These are phyloP conservation scores for Carduelis carduelis DNA, from an alignment of 2,797 vertebrate genomes.

Conservation along the genomic window DNA sequence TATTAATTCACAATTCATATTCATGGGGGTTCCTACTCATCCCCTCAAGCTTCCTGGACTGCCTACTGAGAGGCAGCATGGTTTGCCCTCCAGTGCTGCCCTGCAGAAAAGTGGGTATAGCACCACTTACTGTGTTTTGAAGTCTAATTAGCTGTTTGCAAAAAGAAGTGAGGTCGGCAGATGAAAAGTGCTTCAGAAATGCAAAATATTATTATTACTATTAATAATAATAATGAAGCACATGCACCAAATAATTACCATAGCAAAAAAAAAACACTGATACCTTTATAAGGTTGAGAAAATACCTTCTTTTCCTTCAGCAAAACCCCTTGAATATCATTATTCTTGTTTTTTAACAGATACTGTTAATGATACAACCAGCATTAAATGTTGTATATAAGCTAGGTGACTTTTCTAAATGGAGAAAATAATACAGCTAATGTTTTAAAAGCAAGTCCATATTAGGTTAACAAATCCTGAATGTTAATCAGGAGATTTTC, in stretches of 20 bases:
- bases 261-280: neutral
- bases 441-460: conserved; percentile 2
- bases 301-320: neutral
- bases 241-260: neutral
- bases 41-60: conserved; percentile 32
- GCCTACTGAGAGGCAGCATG: conserved; percentile 51
- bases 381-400: neutral
- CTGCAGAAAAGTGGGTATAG: conserved; percentile 50
- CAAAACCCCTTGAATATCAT: neutral
- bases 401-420: neutral
- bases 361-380: neutral
- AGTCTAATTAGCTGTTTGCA: conserved; percentile 63
- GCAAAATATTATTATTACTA: conserved; percentile 57
- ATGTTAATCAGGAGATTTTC: conserved; percentile 34
- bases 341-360: neutral
- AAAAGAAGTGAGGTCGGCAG: conserved; percentile 25
- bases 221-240: neutral
- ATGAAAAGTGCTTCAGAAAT: conserved; percentile 62
- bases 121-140: conserved; percentile 65
- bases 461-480: conserved; percentile 35
- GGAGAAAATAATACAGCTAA: neutral
- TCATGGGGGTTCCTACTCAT: conserved; percentile 44
- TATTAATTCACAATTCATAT: conserved; percentile 51
- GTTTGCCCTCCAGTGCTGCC: conserved; percentile 37
- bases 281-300: neutral